phyloP scores from a whole-genome alignment of 2,113 vertebrate genomes.

The Rattus norvegicus region DNA sequence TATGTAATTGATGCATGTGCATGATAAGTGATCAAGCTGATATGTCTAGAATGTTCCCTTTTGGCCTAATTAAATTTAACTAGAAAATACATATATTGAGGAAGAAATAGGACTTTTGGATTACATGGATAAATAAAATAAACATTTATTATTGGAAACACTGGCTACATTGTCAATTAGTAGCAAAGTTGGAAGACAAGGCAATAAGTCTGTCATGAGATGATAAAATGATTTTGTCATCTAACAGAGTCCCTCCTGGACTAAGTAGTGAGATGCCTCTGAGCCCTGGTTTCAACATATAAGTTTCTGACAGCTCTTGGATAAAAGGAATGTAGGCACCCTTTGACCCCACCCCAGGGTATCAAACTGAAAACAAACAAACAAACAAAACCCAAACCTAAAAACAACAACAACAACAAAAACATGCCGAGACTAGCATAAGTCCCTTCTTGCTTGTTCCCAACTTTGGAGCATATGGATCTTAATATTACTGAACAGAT shows the following conservation, averaged over 20 bases:
- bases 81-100: background rate
- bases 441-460: background rate
- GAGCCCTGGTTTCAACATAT: background rate
- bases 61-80: background rate
- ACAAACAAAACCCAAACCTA: background rate
- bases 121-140: background rate
- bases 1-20: background rate
- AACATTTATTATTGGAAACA: background rate
- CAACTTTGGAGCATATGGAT: background rate
- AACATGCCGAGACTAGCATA: background rate
- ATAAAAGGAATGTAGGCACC: background rate
- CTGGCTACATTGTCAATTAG: background rate
- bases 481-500: background rate
- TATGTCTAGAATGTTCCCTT: background rate
- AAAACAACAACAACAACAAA: background rate
- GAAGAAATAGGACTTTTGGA: background rate
- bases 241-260: background rate
- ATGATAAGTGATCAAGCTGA: background rate
- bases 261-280: fast-evolving
- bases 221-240: background rate
- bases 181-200: background rate
- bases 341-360: background rate
- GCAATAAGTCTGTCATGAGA: background rate
- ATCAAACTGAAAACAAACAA: background rate
- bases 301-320: background rate